Base-by-base conservation (phyloP, 2,888 invertebrate genomes). In the Thumatha senex region DNA sequence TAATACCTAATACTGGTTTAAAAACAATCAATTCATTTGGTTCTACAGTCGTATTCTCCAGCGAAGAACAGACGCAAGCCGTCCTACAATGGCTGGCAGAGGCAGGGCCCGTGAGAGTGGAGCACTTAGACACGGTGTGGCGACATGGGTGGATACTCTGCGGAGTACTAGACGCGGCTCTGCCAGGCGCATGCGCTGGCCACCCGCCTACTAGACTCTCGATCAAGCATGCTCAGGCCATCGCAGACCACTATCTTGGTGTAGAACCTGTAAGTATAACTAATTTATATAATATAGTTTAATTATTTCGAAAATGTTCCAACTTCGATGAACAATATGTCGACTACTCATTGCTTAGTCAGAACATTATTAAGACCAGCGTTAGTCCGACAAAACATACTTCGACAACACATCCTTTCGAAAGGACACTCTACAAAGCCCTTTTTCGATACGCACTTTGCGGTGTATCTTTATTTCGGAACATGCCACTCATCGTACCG, bases 121-220 rank as follows among this genome's bases (percentile, higher is more conserved):
- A 86, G 41, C 84, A 89, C n/a, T 70, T 92, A 58, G 93, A 92
- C 43, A 85, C 93, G 4, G 86, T 91, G 18, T 94, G 94, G 94
- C 83, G 84, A 3, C 93, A 94, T 70, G 94, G 94, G 11, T 93
- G 93, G 73, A 84, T 94, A 15, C 77, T 94, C 0, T 94, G 94
- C 74, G 92, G 92, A 5, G 86, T 93, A 43, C 80, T 94, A 47
- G 93, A 94, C 62, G 84, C 90, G 7, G 92, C 90, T 0, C 76
- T 94, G n/a, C 93, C 94, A 0, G 94, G 93, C 48, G 93, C 94
- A 0, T 94, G 94, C 74, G 87, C 92, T 0, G 93, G 93, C 4
- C 93, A 93, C 58, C 89, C 92, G 0, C 92, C 92, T 0, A 84
- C 86, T 0, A 78, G 79, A 44, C 79, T 89, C 4, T 82, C 88